These are phyloP conservation scores for Gymnothorax javanicus DNA, from an alignment of 2,797 vertebrate genomes.

Conservation along the genomic window DNA sequence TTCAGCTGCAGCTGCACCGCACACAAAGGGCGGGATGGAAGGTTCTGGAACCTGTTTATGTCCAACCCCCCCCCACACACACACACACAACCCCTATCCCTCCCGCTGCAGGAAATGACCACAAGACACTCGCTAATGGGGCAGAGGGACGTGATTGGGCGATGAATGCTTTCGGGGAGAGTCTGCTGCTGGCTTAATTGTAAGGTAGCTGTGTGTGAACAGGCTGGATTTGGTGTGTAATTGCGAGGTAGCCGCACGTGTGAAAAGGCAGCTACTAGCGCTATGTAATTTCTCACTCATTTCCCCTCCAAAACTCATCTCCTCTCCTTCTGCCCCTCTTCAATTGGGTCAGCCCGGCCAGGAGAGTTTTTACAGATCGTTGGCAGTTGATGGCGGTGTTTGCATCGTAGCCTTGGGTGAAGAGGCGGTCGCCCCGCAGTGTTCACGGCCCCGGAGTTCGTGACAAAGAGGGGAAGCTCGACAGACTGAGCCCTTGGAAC, in stretches of 20 bases:
- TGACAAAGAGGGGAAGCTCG: slow-evolving; percentile 56
- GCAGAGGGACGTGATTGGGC: not conserved
- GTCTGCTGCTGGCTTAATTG: slow-evolving; percentile 51
- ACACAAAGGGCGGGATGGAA: slow-evolving; percentile 50
- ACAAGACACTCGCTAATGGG: slow-evolving; percentile 58
- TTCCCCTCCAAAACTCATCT: not conserved
- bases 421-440: no score
- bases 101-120: slow-evolving; percentile 59
- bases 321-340: not conserved
- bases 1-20: slow-evolving; percentile 67
- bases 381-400: not conserved
- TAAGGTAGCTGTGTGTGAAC: not conserved
- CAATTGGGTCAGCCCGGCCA: not conserved
- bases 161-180: not conserved
- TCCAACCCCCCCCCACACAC: not conserved
- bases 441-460: slow-evolving; percentile 34
- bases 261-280: not conserved
- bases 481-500: slow-evolving; percentile 45
- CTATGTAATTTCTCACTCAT: not conserved
- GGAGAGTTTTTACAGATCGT: not conserved
- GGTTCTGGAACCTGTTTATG: slow-evolving; percentile 49
- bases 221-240: not conserved
- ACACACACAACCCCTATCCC: not conserved
- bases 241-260: not conserved
- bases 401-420: not conserved